Evolutionary conservation across 2,888 invertebrate species (phyloP).

Genomic region (Drosophila histrio): DNA sequence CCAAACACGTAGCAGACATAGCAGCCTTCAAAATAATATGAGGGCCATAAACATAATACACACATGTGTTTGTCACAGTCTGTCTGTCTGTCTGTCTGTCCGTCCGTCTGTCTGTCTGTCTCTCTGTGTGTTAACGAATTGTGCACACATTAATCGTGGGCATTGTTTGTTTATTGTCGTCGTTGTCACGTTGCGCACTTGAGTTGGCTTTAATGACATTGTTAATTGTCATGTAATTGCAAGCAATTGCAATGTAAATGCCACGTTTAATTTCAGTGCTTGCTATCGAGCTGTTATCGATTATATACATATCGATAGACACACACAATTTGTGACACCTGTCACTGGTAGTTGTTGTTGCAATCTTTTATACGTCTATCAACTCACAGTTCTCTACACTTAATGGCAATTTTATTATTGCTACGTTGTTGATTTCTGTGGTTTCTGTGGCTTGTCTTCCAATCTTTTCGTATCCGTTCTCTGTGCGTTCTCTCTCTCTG

Average conservation of each 20-base stretch:
- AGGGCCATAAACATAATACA: constrained; percentile 6
- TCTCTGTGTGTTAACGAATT: background rate
- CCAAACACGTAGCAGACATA: constrained; percentile 23
- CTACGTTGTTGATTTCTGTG: constrained; percentile 49
- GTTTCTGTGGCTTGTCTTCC: constrained; percentile 11
- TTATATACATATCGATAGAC: background rate
- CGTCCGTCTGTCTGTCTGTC: background rate
- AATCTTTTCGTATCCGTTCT: too few species aligned
- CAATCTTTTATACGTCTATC: constrained; percentile 29
- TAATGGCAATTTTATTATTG: constrained; percentile 74
- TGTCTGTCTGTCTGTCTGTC: background rate
- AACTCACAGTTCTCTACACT: constrained; percentile 65
- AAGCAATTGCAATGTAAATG: constrained; percentile 57
- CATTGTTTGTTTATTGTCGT: constrained; percentile 45
- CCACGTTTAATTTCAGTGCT: constrained; percentile 13
- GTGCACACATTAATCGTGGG: constrained; percentile 43
- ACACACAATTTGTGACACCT: constrained; percentile 3
- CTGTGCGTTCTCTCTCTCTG: background rate
- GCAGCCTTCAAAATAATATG: constrained; percentile 11
- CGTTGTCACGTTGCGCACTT: constrained; percentile 57
- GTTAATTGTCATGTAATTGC: constrained; percentile 76
- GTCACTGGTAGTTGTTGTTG: background rate
- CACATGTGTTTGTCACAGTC: background rate
- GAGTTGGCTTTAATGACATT: constrained; percentile 70
- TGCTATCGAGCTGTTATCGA: constrained; percentile 38